Conservation (phyloP, 1,140 invertebrate genomes). For the Magallana gigas region DNA sequence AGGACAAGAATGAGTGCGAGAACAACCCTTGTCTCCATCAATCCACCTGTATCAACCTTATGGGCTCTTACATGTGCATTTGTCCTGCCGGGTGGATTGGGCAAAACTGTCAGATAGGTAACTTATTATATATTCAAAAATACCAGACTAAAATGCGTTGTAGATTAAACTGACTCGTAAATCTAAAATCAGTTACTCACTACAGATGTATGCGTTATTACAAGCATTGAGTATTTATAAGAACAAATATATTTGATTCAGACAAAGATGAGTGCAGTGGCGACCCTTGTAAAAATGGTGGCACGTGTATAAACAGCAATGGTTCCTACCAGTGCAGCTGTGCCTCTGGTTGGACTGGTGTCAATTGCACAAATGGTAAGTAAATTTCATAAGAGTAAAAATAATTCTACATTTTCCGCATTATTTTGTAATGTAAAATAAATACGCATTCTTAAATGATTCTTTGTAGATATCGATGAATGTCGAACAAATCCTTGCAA, state of each 20-base stretch:
- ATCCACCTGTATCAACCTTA: slow-evolving; percentile 44
- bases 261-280: slow-evolving; percentile 48
- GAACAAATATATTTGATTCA: not conserved
- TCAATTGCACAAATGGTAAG: slow-evolving; percentile 85
- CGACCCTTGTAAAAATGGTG: slow-evolving; percentile 65
- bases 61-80: slow-evolving; percentile 40
- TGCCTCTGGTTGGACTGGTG: slow-evolving; percentile 93
- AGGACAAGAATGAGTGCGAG: slow-evolving; percentile 40
- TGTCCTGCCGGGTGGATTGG: slow-evolving; percentile 48
- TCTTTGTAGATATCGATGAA: slow-evolving; percentile 39
- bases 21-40: slow-evolving; percentile 43
- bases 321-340: slow-evolving; percentile 92
- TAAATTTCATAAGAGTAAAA: not conserved
- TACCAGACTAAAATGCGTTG: too few relatives aligned
- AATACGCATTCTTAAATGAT: slow-evolving; percentile 52
- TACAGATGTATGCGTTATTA: too few relatives aligned
- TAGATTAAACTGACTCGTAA: too few relatives aligned
- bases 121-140: not conserved
- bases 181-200: too few relatives aligned
- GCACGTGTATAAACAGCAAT: slow-evolving; percentile 65
- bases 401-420: too few relatives aligned
- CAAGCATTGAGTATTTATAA: too few relatives aligned
- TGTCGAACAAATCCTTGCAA: slow-evolving; percentile 78
- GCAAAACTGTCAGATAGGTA: slow-evolving; percentile 40
- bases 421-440: slow-evolving; percentile 25